A percentile compares a stretch with the other conserved stretches of the same genome.
Evolutionary conservation across 2,113 vertebrate genomes (phyloP).

Genomic region (Myiopsitta monachus): DNA sequence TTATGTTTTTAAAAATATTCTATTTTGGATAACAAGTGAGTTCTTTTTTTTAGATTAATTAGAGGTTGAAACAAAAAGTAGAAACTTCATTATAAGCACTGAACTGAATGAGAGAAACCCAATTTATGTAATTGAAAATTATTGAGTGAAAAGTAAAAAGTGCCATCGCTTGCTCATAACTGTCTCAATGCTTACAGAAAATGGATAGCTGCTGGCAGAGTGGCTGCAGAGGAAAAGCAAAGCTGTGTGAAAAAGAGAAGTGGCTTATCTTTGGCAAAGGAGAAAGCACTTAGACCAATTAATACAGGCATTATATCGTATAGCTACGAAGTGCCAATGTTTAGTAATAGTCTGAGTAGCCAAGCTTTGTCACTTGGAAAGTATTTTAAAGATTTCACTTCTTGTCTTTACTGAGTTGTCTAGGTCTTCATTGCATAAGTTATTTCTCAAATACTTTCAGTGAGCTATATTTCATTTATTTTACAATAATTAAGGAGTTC

Average conservation of each 20-base stretch:
- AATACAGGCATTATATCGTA: background rate
- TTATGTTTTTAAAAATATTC: background rate
- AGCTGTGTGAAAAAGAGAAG: background rate
- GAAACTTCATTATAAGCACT: background rate
- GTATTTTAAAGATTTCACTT: background rate
- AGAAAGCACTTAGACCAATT: background rate
- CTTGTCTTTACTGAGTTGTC: background rate
- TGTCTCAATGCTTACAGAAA: background rate
- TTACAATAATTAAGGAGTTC: background rate
- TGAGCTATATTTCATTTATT: background rate
- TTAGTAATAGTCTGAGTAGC: background rate
- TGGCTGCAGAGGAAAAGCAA: background rate
- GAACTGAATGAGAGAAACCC: background rate
- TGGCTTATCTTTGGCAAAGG: background rate
- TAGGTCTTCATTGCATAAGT: background rate
- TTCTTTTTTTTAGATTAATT: background rate
- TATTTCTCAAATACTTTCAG: background rate
- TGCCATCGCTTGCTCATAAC: background rate
- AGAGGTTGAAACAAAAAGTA: background rate
- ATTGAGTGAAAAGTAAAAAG: constrained; percentile 4
- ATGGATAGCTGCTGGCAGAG: background rate
- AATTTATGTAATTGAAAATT: background rate
- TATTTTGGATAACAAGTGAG: background rate
- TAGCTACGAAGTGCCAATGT: background rate
- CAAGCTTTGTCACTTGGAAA: background rate